Evolutionary conservation across 2,888 invertebrate genomes (phyloP), one percentile per base, ranked within the genome.

Genomic region (Philaethria dido): DNA sequence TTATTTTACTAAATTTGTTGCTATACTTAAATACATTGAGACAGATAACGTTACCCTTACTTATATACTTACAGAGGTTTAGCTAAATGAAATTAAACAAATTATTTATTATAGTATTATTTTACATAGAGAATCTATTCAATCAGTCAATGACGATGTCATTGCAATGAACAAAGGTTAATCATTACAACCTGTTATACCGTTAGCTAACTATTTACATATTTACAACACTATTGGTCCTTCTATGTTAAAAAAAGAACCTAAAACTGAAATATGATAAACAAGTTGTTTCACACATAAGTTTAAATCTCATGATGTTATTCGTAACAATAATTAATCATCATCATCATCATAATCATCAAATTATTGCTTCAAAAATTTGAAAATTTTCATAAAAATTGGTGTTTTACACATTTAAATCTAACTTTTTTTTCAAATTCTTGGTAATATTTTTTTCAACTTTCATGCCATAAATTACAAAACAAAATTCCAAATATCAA

Each of bases 141-240:
- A 63, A 50, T 68, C 64, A 64, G 48, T 68, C 65, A 66, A 71
- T 59, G 69, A 65, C 61, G 29, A 54, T 25, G 45, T 69, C 66
- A 69, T 68, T 64, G 52, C 33, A 54, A 50, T 52, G 70, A 68
- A 68, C 59, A 61, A 66, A 69, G 63, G 61, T 66, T 65, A 69
- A 63, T 54, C 60, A 68, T 78, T 82, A 86, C 85, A 88, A 87
- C 87, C 86, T 86, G 86, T 86, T 82, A 83, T 80, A 86, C 84
- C 84, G 84, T 82, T 84, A 75, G 69, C 83, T 87, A 85, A 81
- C 71, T 89, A 90, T 92, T 80, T 90, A 92, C 91, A 92, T 90
- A 91, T 91, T 77, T 91, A 92, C 92, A 92, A 64, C 81, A 80
- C 89, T 88, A 86, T 92, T 92, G 92, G 92, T 92, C 92, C 92